Conservation (phyloP, 2,888 invertebrate genomes). For the Clanis bilineata region DNA sequence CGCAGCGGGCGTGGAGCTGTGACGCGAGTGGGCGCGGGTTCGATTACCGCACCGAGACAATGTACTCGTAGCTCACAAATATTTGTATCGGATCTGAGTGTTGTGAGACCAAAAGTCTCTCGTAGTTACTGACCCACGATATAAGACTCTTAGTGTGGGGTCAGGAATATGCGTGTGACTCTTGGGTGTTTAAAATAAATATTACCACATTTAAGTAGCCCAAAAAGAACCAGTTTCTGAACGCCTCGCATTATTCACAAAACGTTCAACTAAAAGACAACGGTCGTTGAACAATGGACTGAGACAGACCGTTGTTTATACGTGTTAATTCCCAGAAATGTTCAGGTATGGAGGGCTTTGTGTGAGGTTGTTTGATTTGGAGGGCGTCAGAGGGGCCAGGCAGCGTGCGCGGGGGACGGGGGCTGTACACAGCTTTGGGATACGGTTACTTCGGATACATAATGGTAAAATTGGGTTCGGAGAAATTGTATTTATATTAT, state of each 20-base stretch:
- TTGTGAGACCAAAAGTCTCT: no score
- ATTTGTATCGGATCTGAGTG: no score
- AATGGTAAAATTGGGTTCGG: no score
- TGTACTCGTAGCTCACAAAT: no score
- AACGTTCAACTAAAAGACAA: not conserved
- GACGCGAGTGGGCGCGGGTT: no score
- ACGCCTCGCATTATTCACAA: not conserved
- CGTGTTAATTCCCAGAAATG: constrained; percentile 17
- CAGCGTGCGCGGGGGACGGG: not conserved
- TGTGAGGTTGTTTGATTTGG: constrained; percentile 1
- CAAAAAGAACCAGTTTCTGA: not conserved
- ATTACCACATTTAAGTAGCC: not conserved
- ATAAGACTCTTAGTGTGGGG: no score
- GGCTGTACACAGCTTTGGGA: not conserved
- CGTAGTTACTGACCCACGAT: no score
- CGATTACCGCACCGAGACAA: no score
- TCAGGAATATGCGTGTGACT: no score
- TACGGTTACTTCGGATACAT: no score
- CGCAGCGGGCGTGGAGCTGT: no score
- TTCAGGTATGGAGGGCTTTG: constrained; percentile 11
- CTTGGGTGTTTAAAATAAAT: not conserved
- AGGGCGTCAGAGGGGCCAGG: not conserved
- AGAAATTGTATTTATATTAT: no score
- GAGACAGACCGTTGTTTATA: constrained; percentile 3
- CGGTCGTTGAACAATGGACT: constrained; percentile 2